Evolutionary conservation across 2,888 invertebrate genomes (phyloP).

Genomic region (Merodon equestris): DNA sequence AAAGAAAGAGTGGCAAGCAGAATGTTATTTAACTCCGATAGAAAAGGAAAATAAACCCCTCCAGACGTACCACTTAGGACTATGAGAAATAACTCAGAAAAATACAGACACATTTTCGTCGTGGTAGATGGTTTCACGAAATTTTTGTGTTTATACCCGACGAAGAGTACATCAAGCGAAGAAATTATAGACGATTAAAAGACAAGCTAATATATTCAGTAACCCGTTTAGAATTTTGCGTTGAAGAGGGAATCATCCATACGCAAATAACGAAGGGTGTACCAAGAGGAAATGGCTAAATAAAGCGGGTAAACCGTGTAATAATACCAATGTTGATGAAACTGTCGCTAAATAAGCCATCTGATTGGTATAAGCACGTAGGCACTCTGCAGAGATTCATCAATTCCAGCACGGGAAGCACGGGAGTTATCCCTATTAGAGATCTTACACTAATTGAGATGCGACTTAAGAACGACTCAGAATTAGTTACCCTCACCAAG

Average conservation of each 20-base stretch:
- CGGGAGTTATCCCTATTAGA: conserved; percentile 32
- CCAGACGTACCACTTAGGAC: too few relatives aligned
- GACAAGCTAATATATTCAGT: conserved; percentile 73
- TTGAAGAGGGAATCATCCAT: background rate
- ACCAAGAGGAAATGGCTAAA: conserved; percentile 7
- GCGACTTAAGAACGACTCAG: background rate
- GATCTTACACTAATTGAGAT: conserved; percentile 42
- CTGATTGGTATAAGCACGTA: conserved; percentile 71
- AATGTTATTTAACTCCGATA: too few relatives aligned
- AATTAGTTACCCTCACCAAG: conserved; percentile 1
- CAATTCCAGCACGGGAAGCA: conserved; percentile 71
- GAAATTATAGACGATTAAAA: conserved; percentile 70
- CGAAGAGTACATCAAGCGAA: too few relatives aligned
- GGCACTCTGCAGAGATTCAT: conserved; percentile 69
- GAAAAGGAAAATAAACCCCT: too few relatives aligned
- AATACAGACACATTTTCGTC: conserved; percentile 71
- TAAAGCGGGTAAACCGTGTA: conserved; percentile 38
- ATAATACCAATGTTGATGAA: too few relatives aligned
- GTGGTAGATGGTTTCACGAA: conserved; percentile 74
- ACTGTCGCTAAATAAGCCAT: conserved; percentile 71
- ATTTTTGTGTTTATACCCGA: conserved; percentile 73
- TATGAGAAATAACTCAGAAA: conserved; percentile 21
- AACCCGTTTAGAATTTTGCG: conserved; percentile 71
- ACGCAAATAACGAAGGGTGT: conserved; percentile 9
- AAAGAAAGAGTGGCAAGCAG: too few relatives aligned